phyloP scores from a whole-genome alignment of 2,113 vertebrate genomes.

The Cettia cetti region DNA sequence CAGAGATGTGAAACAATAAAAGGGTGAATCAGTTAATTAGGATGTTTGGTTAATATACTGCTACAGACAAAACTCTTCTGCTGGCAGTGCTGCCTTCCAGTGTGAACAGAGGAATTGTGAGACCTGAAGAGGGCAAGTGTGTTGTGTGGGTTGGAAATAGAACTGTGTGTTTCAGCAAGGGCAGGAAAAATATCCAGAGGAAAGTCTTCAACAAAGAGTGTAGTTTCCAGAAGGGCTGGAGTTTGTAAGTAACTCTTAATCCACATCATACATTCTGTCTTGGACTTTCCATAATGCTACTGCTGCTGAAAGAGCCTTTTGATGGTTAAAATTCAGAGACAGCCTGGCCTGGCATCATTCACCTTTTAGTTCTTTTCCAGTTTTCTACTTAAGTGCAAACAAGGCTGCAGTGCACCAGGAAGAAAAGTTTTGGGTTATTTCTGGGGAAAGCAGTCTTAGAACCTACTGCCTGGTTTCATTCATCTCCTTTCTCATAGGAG shows the following conservation, averaged over 20 bases:
- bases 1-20: neutral
- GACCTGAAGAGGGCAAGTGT: neutral
- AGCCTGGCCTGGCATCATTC: neutral
- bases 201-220: neutral
- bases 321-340: neutral
- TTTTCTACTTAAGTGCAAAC: neutral
- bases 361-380: neutral
- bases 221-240: neutral
- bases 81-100: neutral
- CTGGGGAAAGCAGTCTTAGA: neutral
- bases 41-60: conserved; percentile 1
- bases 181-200: neutral
- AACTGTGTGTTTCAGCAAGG: neutral
- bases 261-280: neutral
- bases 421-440: neutral
- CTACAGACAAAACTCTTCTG: neutral
- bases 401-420: neutral
- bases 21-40: neutral
- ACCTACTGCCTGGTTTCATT: neutral
- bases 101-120: neutral
- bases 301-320: neutral
- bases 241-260: neutral
- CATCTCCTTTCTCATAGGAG: neutral
- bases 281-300: neutral
- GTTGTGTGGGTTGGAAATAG: neutral